These are phyloP conservation scores for Camarhynchus parvulus DNA, from an alignment of 2,113 vertebrate species.

Conservation along the genomic window DNA sequence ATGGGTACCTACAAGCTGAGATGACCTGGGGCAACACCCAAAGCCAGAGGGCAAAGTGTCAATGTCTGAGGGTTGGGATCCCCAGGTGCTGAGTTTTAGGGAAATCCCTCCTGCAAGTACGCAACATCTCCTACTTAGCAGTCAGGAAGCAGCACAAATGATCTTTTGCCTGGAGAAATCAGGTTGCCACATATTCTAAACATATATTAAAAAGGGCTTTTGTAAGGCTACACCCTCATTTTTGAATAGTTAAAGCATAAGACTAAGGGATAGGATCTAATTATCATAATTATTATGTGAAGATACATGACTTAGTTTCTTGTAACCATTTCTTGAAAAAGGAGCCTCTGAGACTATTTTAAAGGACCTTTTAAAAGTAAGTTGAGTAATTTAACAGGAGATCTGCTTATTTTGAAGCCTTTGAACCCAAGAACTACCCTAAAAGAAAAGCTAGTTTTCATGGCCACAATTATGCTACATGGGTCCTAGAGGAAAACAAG, in stretches of 20 bases:
- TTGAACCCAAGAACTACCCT: background rate
- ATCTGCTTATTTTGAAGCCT: background rate
- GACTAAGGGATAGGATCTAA: background rate
- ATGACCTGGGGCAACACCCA: background rate
- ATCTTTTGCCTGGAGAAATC: background rate
- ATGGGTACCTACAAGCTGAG: background rate
- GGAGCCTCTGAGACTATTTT: background rate
- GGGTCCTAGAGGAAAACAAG: background rate
- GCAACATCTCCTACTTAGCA: background rate
- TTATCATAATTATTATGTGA: background rate
- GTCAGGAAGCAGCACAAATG: background rate
- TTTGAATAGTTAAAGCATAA: background rate
- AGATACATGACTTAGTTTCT: background rate
- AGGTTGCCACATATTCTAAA: background rate
- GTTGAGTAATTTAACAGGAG: background rate
- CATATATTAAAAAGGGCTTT: background rate
- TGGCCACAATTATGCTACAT: rapidly evolving
- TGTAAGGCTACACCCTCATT: background rate
- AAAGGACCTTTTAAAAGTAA: background rate
- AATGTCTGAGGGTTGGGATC: background rate
- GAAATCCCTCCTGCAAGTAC: background rate
- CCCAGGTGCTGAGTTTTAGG: background rate
- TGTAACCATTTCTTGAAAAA: background rate
- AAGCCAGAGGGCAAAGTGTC: background rate
- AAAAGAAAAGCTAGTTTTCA: background rate